Percentiles rank a stretch among this genome's conserved stretches.
Evolutionary conservation across 2,113 vertebrate genomes (phyloP).

Genomic region (Heteronetta atricapilla): DNA sequence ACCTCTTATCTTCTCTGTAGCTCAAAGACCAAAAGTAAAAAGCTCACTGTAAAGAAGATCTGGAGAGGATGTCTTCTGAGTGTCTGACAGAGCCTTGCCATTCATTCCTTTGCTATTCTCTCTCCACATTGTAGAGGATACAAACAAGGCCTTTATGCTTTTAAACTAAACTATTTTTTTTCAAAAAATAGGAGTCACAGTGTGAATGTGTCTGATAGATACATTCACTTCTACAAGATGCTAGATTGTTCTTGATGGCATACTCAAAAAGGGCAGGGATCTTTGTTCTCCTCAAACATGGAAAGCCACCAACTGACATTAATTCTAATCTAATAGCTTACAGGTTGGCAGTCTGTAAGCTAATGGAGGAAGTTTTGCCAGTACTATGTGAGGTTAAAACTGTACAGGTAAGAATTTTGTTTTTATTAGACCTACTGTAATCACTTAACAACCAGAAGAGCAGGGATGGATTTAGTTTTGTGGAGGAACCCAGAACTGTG

Average conservation of each 20-base stretch:
- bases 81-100: background rate
- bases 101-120: background rate
- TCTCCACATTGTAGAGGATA: rapidly evolving
- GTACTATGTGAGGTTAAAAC: background rate
- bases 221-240: background rate
- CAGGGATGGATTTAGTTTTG: background rate
- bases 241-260: background rate
- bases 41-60: background rate
- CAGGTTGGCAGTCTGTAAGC: background rate
- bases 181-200: background rate
- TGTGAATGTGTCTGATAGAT: background rate
- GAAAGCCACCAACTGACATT: background rate
- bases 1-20: slow-evolving; percentile 24
- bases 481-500: background rate
- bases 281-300: background rate
- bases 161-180: background rate
- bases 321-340: background rate
- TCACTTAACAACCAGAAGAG: background rate
- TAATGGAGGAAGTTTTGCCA: background rate
- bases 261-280: background rate
- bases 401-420: background rate
- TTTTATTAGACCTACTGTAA: background rate
- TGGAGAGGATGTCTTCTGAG: background rate
- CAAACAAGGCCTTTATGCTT: background rate
- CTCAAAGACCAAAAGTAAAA: slow-evolving; percentile 3